Evolutionary conservation across 2,888 invertebrate genomes (phyloP).

Genomic region (Meloe dianella): DNA sequence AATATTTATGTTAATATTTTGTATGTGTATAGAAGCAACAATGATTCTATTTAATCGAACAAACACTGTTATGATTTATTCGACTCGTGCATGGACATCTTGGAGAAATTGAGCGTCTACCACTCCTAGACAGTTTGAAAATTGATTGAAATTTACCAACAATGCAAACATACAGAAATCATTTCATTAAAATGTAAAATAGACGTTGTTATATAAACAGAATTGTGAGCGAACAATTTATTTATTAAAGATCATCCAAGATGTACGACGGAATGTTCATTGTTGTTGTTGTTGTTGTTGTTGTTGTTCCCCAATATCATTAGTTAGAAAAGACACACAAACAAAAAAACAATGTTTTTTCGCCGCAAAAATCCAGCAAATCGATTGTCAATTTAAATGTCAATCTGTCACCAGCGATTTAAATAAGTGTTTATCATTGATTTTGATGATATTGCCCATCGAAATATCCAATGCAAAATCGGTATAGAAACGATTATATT

Average conservation of each 20-base stretch:
- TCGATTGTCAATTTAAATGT: not conserved
- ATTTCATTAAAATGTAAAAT: slow-evolving; percentile 9
- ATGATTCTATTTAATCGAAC: too few relatives aligned
- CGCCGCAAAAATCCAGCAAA: too few relatives aligned
- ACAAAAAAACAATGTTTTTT: too few relatives aligned
- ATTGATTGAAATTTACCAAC: slow-evolving; percentile 5
- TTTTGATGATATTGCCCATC: too few relatives aligned
- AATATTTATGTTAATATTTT: slow-evolving; percentile 5
- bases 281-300: too few relatives aligned
- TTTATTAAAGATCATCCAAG: not conserved
- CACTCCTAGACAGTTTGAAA: not conserved
- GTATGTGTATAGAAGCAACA: not conserved
- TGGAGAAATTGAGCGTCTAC: not conserved
- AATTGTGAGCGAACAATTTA: not conserved
- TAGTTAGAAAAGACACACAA: too few relatives aligned
- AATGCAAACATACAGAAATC: not conserved
- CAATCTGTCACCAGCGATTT: not conserved
- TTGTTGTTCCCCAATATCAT: too few relatives aligned
- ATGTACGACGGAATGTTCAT: too few relatives aligned
- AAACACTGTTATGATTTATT: too few relatives aligned
- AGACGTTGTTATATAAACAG: not conserved
- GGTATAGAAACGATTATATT: not conserved
- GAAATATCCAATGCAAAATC: too few relatives aligned
- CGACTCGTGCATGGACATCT: not conserved
- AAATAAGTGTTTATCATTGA: not conserved